Conservation (phyloP, 2,113 vertebrate genomes). For the Elephas maximus region DNA sequence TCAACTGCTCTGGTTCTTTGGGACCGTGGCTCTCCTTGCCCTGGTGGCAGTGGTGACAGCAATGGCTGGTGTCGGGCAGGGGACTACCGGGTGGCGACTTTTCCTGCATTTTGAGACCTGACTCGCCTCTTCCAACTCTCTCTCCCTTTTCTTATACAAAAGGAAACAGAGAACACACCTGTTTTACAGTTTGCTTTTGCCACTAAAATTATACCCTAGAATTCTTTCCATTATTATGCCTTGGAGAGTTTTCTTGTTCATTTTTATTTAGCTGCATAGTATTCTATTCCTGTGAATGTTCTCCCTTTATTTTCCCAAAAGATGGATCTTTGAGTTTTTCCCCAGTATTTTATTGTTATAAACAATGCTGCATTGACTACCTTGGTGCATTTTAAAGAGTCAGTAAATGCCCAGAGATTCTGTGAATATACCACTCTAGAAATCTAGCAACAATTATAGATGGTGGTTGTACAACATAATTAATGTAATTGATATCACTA, state of each 20-base stretch:
- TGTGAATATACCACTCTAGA: not conserved
- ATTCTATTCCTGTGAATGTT: not conserved
- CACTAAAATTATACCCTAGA: not conserved
- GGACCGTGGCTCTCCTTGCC: not conserved
- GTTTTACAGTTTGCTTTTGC: not conserved
- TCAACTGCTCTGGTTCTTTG: not conserved
- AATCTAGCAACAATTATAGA: too few relatives aligned
- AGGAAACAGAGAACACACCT: not conserved
- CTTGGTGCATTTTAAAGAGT: not conserved
- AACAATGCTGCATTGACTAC: not conserved
- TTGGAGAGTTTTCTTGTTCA: constrained; percentile 1
- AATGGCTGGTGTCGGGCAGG: not conserved
- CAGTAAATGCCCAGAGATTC: not conserved
- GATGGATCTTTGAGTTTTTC: not conserved
- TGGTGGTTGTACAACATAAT: too few relatives aligned
- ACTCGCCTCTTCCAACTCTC: not conserved
- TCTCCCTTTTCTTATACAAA: not conserved
- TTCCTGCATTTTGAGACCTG: not conserved
- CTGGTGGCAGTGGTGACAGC: not conserved
- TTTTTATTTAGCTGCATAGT: not conserved
- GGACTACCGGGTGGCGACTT: not conserved
- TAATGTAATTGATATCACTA: too few relatives aligned
- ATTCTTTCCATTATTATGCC: not conserved
- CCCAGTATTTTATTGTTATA: not conserved
- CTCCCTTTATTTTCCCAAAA: constrained; percentile 49